Percentiles rank a stretch among this genome's conserved stretches.
These are phyloP conservation scores for Phlogophora meticulosa DNA, from an alignment of 2,888 invertebrate genomes.

Conservation along the genomic window DNA sequence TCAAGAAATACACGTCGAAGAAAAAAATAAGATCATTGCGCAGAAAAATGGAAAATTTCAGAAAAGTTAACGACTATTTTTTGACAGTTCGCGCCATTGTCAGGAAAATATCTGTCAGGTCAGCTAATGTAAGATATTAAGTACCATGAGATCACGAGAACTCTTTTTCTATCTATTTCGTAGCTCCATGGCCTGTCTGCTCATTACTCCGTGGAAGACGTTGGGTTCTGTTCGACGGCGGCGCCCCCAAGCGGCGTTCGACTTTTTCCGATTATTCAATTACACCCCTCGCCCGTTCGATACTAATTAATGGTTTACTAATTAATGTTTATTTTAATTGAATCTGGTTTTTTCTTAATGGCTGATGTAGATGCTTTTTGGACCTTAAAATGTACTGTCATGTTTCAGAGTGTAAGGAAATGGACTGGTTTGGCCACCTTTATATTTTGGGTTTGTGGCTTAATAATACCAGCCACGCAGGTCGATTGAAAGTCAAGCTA, in stretches of 20 bases:
- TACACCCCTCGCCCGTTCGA: conserved; percentile 59
- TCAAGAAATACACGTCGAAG: too few species aligned
- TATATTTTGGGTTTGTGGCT: too few species aligned
- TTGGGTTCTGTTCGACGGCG: conserved; percentile 47
- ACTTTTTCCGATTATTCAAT: conserved; percentile 70
- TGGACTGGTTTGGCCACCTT: background rate
- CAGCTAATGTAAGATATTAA: too few species aligned
- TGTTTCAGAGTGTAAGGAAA: background rate
- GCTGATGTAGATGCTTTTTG: background rate
- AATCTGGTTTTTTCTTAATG: conserved; percentile 52
- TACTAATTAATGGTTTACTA: conserved; percentile 66
- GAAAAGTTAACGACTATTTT: too few species aligned
- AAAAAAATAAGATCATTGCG: too few species aligned
- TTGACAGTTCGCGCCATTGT: too few species aligned
- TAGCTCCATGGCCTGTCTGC: conserved; percentile 40
- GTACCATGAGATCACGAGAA: too few species aligned
- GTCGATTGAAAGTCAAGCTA: too few species aligned
- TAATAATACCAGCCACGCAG: too few species aligned
- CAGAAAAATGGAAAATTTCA: too few species aligned
- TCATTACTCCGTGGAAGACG: conserved; percentile 61
- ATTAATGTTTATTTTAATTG: conserved; percentile 69
- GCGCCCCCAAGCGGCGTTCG: conserved; percentile 51
- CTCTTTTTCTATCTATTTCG: too few species aligned
- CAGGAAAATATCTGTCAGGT: too few species aligned
- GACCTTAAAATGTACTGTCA: background rate